These are phyloP conservation scores for Conchocele bisecta DNA, from an alignment of 2,888 invertebrate species.

Conservation along the genomic window DNA sequence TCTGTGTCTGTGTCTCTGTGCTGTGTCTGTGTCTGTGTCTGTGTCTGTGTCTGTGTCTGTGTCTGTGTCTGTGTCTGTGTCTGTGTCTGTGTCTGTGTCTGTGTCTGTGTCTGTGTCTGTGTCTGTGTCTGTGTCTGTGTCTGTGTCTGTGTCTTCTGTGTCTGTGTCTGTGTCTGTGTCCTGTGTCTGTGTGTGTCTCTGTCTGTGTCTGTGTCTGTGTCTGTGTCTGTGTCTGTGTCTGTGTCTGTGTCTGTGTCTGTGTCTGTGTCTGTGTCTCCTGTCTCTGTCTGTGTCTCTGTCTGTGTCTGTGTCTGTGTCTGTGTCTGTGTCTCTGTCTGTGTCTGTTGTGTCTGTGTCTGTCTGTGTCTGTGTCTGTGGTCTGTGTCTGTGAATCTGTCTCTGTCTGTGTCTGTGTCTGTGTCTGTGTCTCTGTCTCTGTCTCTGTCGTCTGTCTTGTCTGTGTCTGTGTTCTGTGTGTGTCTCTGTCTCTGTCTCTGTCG, in stretches of 20 bases:
- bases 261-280: background rate
- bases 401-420: background rate
- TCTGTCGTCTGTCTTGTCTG: background rate
- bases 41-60: background rate
- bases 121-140: background rate
- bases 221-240: constrained; percentile 2
- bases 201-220: constrained; percentile 2
- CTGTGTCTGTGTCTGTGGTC: too few relatives aligned
- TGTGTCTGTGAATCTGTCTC: background rate
- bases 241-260: background rate
- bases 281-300: constrained; percentile 16
- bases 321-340: constrained; percentile 10
- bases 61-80: background rate
- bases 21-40: background rate
- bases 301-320: constrained; percentile 5
- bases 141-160: background rate
- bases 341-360: background rate
- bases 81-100: background rate
- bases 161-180: background rate
- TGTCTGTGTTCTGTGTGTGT: too few relatives aligned
- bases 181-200: constrained; percentile 12
- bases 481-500: background rate
- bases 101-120: background rate
- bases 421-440: background rate
- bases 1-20: background rate